A percentile compares a stretch with the other conserved stretches of the same genome.
phyloP scores from a whole-genome alignment of 2,888 invertebrate genomes.

The Neelides folsomi region DNA sequence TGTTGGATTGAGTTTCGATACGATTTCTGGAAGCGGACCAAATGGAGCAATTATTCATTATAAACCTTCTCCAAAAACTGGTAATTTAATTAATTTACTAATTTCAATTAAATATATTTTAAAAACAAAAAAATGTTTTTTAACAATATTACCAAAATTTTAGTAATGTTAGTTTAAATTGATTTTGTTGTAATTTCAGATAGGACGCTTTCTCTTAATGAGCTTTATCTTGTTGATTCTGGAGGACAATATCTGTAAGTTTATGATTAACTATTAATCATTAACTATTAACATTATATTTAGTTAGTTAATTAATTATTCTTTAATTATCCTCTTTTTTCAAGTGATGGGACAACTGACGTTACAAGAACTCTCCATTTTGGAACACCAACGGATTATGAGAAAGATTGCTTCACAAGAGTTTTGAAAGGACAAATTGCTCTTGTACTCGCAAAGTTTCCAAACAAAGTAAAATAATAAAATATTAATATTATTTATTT shows the following conservation, averaged over 20 bases:
- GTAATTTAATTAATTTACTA: too few species aligned
- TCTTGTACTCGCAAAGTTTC: constrained; percentile 58
- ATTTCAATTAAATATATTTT: too few species aligned
- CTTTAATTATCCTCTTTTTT: constrained; percentile 2
- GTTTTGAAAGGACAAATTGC: constrained; percentile 59
- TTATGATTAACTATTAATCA: background rate
- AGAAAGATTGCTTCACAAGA: constrained; percentile 68
- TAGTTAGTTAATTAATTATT: too few species aligned
- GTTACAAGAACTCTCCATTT: constrained; percentile 80
- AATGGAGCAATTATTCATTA: constrained; percentile 94
- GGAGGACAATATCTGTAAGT: constrained; percentile 75
- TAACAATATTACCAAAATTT: too few species aligned
- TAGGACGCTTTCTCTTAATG: constrained; percentile 51
- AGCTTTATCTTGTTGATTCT: constrained; percentile 85
- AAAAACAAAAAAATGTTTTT: too few species aligned
- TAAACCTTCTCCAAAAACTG: constrained; percentile 48
- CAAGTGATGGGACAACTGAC: constrained; percentile 76
- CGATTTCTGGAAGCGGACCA: constrained; percentile 83
- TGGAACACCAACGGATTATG: constrained; percentile 58
- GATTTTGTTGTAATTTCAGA: constrained; percentile 34
- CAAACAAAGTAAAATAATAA: constrained; percentile 53
- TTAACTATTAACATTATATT: background rate
- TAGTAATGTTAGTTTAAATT: too few species aligned
- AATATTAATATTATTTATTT: too few species aligned
- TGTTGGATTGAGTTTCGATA: constrained; percentile 71